Base-by-base conservation (phyloP, 1,140 invertebrate species). In the Gonioctena quinquepunctata region DNA sequence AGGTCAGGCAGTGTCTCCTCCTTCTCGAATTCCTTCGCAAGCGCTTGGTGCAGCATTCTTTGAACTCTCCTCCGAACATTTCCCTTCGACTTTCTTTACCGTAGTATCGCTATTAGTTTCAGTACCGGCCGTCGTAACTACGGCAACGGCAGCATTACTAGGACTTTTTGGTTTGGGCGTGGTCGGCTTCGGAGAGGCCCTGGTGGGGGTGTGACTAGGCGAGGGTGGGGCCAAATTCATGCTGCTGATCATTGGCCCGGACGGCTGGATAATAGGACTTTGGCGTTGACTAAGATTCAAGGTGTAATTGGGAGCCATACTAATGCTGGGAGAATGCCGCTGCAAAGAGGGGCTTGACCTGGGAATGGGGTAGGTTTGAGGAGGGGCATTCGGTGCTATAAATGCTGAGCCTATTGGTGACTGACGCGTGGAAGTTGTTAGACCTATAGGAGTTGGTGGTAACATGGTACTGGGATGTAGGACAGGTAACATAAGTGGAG, bases 1-100 rank as follows among this genome's bases (percentile, higher is more conserved):
- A 77, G 79, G 79, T 80, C 79, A 80, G 78, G 79, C 80, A 79
- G 72, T 78, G 64, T 81, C 80, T 73, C 81, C 82, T 66, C 80
- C 81, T 71, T 77, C 80, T 63, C 79, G 75, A 76, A 75, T 77
- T 52, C 59, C 61, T 22, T 69, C 70, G 59, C 66, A 56, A 23
- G 64, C 71, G 57, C 56, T 60, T 16, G 52, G 13, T 28, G 33
- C 19, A 42, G 33, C 2, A 23, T 23, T 54, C n/a, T 28, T 11
- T 49, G 33, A 7, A 68, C 22, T 18, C 28, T 67, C 3, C 60
- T 57, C 49, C 18, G 63, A 5, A 52, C 26, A 22, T 48, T 26
- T 48, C 22, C 65, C 27, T n/a, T 13, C n/a, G 16, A 13, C 16
- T 4, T 42, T 42, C 11, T 11, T n/a, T 13, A 42, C 33, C 0